A percentile compares a stretch with the other conserved stretches of the same genome.
These are phyloP conservation scores for Chaetophractus vellerosus DNA, from an alignment of 2,797 vertebrate species.

Conservation along the genomic window DNA sequence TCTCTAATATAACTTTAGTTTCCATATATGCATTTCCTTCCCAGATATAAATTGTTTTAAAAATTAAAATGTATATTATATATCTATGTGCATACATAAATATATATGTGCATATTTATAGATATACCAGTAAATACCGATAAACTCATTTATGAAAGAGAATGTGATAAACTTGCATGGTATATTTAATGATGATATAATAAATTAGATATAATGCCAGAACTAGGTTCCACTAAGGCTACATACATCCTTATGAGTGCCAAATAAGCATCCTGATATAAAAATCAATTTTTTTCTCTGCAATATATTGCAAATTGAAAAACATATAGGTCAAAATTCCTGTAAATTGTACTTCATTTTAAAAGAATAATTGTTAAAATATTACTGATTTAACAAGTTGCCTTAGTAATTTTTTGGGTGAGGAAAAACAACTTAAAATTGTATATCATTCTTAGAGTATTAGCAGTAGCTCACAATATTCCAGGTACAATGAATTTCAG, in stretches of 20 bases:
- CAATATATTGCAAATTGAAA: background rate
- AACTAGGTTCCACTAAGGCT: background rate
- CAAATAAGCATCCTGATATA: background rate
- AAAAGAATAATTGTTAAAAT: background rate
- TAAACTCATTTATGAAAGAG: background rate
- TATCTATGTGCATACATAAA: background rate
- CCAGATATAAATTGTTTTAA: background rate
- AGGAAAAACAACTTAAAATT: background rate
- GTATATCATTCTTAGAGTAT: background rate
- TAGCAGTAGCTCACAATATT: background rate
- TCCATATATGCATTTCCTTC: background rate
- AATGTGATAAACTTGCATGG: background rate
- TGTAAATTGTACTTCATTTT: background rate
- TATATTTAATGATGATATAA: background rate
- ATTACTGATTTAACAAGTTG: background rate
- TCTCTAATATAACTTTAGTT: background rate
- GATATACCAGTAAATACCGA: background rate
- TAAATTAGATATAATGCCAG: background rate
- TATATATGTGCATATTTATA: background rate
- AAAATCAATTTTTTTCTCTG: background rate
- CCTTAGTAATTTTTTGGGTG: background rate
- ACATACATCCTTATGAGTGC: background rate
- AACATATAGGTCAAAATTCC: background rate
- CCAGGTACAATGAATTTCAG: background rate
- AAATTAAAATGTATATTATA: background rate